A percentile compares a stretch with the other conserved stretches of the same genome.
phyloP scores from a whole-genome alignment of 2,797 vertebrate species.

The Galaxias olidus region DNA sequence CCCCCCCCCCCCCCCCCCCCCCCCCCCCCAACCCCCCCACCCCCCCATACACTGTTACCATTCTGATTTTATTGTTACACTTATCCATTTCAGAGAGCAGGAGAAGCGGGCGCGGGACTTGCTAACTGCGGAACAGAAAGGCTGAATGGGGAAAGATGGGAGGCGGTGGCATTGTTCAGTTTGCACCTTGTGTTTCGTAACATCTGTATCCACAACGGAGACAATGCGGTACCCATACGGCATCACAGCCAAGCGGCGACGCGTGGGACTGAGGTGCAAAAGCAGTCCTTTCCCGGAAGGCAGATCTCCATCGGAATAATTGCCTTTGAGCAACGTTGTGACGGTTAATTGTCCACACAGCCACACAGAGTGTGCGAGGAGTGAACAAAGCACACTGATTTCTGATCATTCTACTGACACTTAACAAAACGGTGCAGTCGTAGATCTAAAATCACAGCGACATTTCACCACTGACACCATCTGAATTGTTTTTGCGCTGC shows the following conservation, averaged over 20 bases:
- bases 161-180: slow-evolving; percentile 61
- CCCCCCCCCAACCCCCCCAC: slow-evolving; percentile 6
- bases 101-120: slow-evolving; percentile 58
- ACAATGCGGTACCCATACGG: no score
- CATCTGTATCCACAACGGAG: slow-evolving; percentile 59
- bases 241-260: neutral
- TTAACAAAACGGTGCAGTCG: neutral
- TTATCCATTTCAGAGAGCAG: slow-evolving; percentile 53
- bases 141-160: slow-evolving; percentile 58
- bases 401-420: no score
- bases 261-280: slow-evolving; percentile 45
- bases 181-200: slow-evolving; percentile 65
- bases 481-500: neutral
- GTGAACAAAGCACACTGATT: neutral
- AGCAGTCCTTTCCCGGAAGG: slow-evolving; percentile 3
- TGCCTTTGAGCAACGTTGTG: slow-evolving; percentile 57
- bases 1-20: no score
- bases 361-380: slow-evolving; percentile 54
- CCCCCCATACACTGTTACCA: slow-evolving; percentile 63
- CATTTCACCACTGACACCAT: neutral
- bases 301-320: slow-evolving; percentile 47
- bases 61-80: slow-evolving; percentile 72
- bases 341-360: slow-evolving; percentile 57
- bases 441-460: neutral
- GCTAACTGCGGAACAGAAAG: slow-evolving; percentile 53